A percentile compares a stretch with the other conserved stretches of the same genome.
Conservation (phyloP, 1,140 invertebrate genomes). For the Brachionus koreanus region DNA sequence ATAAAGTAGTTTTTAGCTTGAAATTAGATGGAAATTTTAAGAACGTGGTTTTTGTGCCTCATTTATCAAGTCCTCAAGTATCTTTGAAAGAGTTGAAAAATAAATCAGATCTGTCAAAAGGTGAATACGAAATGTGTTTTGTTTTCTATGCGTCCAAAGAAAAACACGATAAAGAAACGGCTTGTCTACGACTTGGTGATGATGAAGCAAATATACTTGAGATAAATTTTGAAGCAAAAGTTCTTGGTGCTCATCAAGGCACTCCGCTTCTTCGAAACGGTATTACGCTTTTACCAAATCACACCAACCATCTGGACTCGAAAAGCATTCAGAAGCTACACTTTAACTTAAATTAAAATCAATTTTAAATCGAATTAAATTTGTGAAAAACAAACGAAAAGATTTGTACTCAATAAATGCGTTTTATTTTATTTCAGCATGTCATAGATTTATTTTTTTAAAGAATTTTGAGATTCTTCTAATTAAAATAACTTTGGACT, state of each 20-base stretch:
- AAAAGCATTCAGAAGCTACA: neutral
- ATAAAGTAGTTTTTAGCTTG: conserved; percentile 20
- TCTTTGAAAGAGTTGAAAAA: conserved; percentile 1
- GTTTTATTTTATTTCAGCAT: conserved; percentile 1
- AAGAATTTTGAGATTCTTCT: neutral
- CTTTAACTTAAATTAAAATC: conserved; percentile 21
- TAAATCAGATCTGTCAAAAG: neutral
- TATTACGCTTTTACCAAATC: conserved; percentile 31
- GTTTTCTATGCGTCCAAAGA: conserved; percentile 23
- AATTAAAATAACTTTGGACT: neutral
- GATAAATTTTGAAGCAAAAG: conserved; percentile 33
- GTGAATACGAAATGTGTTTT: neutral
- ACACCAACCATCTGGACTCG: neutral
- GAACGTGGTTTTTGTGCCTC: neutral
- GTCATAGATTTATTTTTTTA: neutral
- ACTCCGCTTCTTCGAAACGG: conserved; percentile 29
- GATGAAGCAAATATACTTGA: neutral
- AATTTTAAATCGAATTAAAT: neutral
- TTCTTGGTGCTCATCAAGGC: conserved; percentile 41
- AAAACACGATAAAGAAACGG: conserved; percentile 34
- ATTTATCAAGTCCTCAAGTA: neutral
- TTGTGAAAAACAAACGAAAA: neutral
- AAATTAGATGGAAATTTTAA: neutral
- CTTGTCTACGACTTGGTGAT: neutral
- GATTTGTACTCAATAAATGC: neutral